Conservation (phyloP, 2,113 vertebrate species). For the Calonectris borealis region DNA sequence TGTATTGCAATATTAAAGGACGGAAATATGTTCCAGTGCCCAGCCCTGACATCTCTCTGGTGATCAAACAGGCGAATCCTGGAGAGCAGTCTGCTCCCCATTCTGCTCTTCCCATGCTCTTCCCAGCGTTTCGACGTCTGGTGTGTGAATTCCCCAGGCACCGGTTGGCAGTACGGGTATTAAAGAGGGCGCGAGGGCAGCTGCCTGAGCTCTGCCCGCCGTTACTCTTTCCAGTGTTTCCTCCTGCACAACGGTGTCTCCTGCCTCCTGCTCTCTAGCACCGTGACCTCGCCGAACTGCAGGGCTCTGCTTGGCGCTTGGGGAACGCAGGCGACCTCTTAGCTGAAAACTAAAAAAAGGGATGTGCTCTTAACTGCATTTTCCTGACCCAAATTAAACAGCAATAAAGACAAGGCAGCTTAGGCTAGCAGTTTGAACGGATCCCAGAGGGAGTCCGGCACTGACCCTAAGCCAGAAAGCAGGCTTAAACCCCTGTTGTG, state of each 20-base stretch:
- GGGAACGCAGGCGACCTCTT: not conserved
- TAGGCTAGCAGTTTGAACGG: not conserved
- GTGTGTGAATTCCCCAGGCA: not conserved
- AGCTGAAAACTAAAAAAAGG: not conserved
- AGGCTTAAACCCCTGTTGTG: not conserved
- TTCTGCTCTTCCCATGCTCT: not conserved
- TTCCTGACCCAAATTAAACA: not conserved
- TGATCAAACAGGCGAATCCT: not conserved
- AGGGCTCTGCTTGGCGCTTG: not conserved
- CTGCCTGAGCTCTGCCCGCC: not conserved
- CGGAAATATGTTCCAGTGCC: not conserved
- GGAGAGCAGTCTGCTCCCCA: not conserved
- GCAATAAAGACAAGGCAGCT: not conserved
- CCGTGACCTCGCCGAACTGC: not conserved
- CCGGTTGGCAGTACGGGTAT: not conserved
- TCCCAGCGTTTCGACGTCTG: not conserved
- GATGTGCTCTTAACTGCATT: not conserved
- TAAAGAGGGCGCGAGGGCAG: not conserved
- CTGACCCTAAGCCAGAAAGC: not conserved
- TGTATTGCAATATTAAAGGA: not conserved
- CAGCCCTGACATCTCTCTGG: not conserved
- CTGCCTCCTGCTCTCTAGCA: not conserved
- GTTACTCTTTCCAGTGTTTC: not conserved
- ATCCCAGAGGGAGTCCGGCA: not conserved
- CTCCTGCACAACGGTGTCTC: not conserved